Evolutionary conservation across 2,888 invertebrate genomes (phyloP).

Genomic region (Chironomus tentans): DNA sequence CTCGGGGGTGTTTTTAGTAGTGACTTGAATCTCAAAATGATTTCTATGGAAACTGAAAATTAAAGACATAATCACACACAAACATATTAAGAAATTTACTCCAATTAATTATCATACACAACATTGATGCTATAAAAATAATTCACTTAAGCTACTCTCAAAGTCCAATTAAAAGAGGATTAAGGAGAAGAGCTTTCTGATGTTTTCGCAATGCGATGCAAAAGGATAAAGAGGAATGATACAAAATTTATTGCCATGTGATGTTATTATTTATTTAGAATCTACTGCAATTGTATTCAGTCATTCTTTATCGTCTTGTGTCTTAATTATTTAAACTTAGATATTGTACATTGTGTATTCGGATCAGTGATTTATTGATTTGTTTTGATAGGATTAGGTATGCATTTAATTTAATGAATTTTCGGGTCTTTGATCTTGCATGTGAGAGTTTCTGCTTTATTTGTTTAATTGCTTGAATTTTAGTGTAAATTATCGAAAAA

Average conservation of each 20-base stretch:
- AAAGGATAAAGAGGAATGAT: neutral
- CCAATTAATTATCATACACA: neutral
- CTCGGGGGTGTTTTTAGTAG: too few species aligned
- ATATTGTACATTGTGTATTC: too few species aligned
- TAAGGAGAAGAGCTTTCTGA: neutral
- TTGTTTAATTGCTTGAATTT: too few species aligned
- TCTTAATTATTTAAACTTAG: too few species aligned
- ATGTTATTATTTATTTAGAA: neutral
- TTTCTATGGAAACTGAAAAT: neutral
- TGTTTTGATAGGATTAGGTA: too few species aligned
- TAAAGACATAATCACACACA: neutral
- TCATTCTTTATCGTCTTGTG: too few species aligned
- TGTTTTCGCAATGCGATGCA: neutral
- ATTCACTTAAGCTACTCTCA: constrained; percentile 3
- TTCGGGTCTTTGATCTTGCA: too few species aligned
- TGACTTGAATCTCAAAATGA: neutral
- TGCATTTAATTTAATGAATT: too few species aligned
- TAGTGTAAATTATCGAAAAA: too few species aligned
- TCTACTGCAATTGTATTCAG: neutral
- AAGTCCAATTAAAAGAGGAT: constrained; percentile 7
- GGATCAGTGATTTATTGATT: too few species aligned
- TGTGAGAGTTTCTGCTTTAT: too few species aligned
- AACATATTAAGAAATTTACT: neutral
- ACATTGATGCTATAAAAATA: neutral
- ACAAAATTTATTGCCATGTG: neutral